Base-by-base conservation (phyloP, 2,888 invertebrate species). In the Oligia fasciuncula region DNA sequence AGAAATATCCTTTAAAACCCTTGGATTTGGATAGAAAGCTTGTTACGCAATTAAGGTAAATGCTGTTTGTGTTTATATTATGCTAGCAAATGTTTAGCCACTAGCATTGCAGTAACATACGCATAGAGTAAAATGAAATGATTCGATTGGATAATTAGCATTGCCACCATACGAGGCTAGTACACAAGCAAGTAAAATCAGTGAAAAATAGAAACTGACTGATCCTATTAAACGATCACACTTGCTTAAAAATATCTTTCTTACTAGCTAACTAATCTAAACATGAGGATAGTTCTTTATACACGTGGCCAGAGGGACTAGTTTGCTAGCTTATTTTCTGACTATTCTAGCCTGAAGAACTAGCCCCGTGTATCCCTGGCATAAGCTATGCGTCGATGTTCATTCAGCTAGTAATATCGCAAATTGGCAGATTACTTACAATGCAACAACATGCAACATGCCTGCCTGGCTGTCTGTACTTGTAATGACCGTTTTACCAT, bases 371-470 rank as follows among this genome's bases (percentile, higher is more conserved):
- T 73, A 73, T 11, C 49, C n/a, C 69, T 62, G n/a, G n/a, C 71
- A 6, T 62, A 62, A 77, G 75, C 77, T 73, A 65, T 71, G 80
- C 69, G 77, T 75, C 76, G 71, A 73, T 80, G 85, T 86, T 83
- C 80, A 85, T 85, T 85, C 77, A 79, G 43, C 62, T 65, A 29
- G 88, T 85, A 81, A 82, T 87, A 88, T 86, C 81, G 85, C 88
- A 88, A 88, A 88, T 88, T 88, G 88, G 87, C 88, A 81, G 85
- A 88, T 88, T 88, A 85, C 81, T 88, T 86, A 85, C 88, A 88
- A 81, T 77, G 76, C 80, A 80, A 74, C 80, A 80, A 71, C 85
- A 85, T 87, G 86, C 80, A 81, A 78, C 81, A 71, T 83, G 81
- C 73, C 35, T 83, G 81, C 73, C n/a, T 46, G 19, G 68, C 71